Evolutionary conservation across 2,888 invertebrate genomes (phyloP).

Genomic region (Cremastinae sp.): DNA sequence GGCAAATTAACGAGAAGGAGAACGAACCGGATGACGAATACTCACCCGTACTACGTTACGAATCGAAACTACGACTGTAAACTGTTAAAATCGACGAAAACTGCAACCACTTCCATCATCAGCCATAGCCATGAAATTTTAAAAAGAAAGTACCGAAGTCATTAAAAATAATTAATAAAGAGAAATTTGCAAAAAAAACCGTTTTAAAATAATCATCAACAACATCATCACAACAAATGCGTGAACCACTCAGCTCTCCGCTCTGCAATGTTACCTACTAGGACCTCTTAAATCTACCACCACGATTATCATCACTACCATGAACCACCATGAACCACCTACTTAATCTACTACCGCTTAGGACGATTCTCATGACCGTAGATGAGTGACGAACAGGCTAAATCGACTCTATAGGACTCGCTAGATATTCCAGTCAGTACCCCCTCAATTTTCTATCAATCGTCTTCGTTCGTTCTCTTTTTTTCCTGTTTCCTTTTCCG

Average conservation of each 20-base stretch:
- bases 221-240: conserved; percentile 56
- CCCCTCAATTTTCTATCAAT: conserved; percentile 71
- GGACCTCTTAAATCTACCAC: conserved; percentile 74
- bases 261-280: conserved; percentile 77
- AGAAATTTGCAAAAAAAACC: conserved; percentile 1
- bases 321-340: conserved; percentile 74
- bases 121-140: conserved; percentile 42
- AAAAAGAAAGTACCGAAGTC: background rate
- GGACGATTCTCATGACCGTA: conserved; percentile 80
- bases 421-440: conserved; percentile 80
- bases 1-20: conserved; percentile 49
- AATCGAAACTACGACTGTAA: conserved; percentile 63
- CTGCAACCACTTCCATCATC: conserved; percentile 62
- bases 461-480: conserved; percentile 60
- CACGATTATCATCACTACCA: conserved; percentile 68
- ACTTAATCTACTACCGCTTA: conserved; percentile 75
- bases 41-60: conserved; percentile 62
- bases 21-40: conserved; percentile 60
- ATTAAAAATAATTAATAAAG: conserved; percentile 1
- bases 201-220: conserved; percentile 44
- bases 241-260: conserved; percentile 57
- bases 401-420: conserved; percentile 77
- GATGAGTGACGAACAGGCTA: conserved; percentile 78
- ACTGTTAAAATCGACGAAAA: conserved; percentile 63
- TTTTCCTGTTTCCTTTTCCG: conserved; percentile 54